Base-by-base conservation (phyloP, 2,797 vertebrate genomes). In the Myotis daubentonii region DNA sequence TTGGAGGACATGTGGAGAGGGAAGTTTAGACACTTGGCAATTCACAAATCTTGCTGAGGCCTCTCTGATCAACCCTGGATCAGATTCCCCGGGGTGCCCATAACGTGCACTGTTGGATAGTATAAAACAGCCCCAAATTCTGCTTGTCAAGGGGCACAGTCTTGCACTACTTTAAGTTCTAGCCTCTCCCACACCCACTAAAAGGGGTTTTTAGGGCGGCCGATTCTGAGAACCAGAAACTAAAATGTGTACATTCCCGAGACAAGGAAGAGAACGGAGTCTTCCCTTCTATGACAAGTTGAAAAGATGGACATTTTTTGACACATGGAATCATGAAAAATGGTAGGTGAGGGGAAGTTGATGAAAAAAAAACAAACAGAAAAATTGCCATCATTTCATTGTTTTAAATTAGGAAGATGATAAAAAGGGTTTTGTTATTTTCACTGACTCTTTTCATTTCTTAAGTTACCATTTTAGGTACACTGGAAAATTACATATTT, bases 121-220 rank as follows among this genome's bases (percentile, higher is more conserved):
- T 83, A 25, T 28, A 79, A 78, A 83, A 13, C 36, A 51, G 36
- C 2, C 9, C 44, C 49, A 4, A 41, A 8, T 87, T 71, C 8
- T 95, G 8, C 66, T 41, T 83, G 16, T 22, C 22, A 91, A 88
- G 23, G 51, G 51, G 8, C 49, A 78, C 3, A 62, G 19, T 16
- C 8, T 11, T 93, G 36, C 84, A 96, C 65, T 76, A 87, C 74
- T 71, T 55, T 74, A 85, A 85, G 7, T 71, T n/a, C 12, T 38
- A 79, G 8, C 13, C 49, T 68, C 33, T 25, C 1, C 23, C 16
- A 16, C 3, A 7, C 15, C n/a, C 1, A n/a, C 5, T 36, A 38
- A 74, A 88, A 66, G 49, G 5, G 6, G 25, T 28, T 85, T 92
- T 70, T 79, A 16, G 2, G 2, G 23, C 74, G 10, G 8, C 19